Base-by-base conservation (phyloP, 2,888 invertebrate genomes). In the Stenotaenia linearis region DNA sequence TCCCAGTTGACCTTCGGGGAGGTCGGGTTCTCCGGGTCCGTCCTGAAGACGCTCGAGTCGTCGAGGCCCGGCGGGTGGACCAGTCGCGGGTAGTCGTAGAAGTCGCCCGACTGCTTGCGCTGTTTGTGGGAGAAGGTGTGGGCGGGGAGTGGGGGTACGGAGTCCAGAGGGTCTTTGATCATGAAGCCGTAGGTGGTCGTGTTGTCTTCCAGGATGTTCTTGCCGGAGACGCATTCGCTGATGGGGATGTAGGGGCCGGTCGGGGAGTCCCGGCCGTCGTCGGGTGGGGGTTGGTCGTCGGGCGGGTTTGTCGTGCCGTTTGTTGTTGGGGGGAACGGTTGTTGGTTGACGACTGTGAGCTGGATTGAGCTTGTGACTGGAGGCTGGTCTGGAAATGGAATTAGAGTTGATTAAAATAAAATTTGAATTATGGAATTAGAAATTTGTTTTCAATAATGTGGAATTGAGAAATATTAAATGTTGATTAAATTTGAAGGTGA, bases 241-340 rank as follows among this genome's bases (percentile, higher is more conserved):
- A 96, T 94, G 9, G 95, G 93, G 87, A 96, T 96, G 86, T 96
- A 96, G 0, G 95, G 94, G 25, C 94, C 93, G 10, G 94, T 92
- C 35, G 83, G 83, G 61, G 80, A 80, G 88, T 87, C 56, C 40
- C 79, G 81, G 40, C 23, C 37, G 21, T 75, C 76, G 35, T 37
- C 23, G 12, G 25, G 12, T 9, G 4, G 4, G 6, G 82, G 0
- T 75, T 75, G n/a, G 50, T 50, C 76, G 28, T 75, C 76, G 76
- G 4, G 15, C 9, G 28, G 15, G 0, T 12, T 25, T 12, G n/a
- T 23, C 12, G n/a, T 10, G 1, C 23, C 69, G 28, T 69, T 69
- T 25, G 28, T 69, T 25, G 69, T 18, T 45, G n/a, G n/a, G n/a
- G n/a, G n/a, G n/a, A n/a, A n/a, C n/a, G n/a, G n/a, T n/a, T n/a